phyloP scores from a whole-genome alignment of 2,888 invertebrate genomes.

The Philaethria dido region DNA sequence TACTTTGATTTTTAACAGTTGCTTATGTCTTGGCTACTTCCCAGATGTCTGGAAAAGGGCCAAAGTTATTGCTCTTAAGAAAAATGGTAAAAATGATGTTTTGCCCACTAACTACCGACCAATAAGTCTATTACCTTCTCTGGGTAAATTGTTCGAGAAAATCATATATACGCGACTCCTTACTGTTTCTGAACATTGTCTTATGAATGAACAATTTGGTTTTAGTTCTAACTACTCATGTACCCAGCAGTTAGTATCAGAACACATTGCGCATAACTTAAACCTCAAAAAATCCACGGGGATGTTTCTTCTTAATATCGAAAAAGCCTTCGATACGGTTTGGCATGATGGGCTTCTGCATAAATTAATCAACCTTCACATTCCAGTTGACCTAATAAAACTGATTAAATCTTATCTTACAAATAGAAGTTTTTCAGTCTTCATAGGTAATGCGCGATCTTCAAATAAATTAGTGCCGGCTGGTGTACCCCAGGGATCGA shows the following conservation, averaged over 20 bases:
- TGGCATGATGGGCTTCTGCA: conserved; percentile 37
- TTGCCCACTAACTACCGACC: conserved; percentile 24
- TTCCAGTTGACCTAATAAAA: background rate
- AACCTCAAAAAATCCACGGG: conserved; percentile 28
- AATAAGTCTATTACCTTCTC: background rate
- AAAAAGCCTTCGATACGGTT: conserved; percentile 37
- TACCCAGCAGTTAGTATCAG: conserved; percentile 10
- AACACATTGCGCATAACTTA: conserved; percentile 29
- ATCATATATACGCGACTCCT: background rate
- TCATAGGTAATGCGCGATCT: background rate
- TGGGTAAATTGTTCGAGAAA: background rate
- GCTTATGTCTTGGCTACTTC: conserved; percentile 11
- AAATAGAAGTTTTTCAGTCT: background rate
- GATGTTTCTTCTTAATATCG: conserved; percentile 37
- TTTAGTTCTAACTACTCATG: background rate
- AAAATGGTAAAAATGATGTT: conserved; percentile 37
- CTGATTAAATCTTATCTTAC: background rate
- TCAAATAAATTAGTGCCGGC: background rate
- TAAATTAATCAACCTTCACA: conserved; percentile 23
- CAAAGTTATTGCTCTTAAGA: conserved; percentile 38
- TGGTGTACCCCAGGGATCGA: background rate
- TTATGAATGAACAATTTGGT: background rate
- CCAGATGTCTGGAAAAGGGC: conserved; percentile 35
- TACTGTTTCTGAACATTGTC: background rate
- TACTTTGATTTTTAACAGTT: conserved; percentile 2